Conservation (phyloP, 2,797 vertebrate species). For the Acipenser transmontanus region DNA sequence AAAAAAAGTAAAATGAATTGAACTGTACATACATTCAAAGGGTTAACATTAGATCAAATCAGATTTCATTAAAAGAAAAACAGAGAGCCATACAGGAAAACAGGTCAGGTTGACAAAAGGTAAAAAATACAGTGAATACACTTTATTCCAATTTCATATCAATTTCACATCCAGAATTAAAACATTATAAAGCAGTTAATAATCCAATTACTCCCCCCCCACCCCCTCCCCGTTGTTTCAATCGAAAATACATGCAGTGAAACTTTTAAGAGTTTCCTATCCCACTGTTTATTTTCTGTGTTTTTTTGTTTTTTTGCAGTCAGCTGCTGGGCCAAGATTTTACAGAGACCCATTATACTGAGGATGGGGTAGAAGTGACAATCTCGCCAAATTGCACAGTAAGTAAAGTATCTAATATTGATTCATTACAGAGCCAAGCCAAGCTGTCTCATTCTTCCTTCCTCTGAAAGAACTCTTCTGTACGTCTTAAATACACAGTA, state of each 20-base stretch:
- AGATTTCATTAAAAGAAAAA: too few relatives aligned
- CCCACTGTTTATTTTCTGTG: neutral
- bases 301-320: slow-evolving; percentile 33
- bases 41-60: too few relatives aligned
- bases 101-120: too few relatives aligned
- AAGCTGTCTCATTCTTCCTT: neutral
- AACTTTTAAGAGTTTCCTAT: neutral
- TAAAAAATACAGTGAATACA: too few relatives aligned
- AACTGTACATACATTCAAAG: too few relatives aligned
- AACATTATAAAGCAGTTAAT: too few relatives aligned
- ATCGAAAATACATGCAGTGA: neutral
- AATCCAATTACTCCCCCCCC: too few relatives aligned
- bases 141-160: too few relatives aligned
- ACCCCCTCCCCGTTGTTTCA: too few relatives aligned
- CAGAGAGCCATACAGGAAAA: too few relatives aligned
- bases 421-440: neutral
- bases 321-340: slow-evolving; percentile 59
- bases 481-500: neutral
- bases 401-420: slow-evolving; percentile 25
- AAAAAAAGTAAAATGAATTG: too few relatives aligned
- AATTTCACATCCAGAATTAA: too few relatives aligned
- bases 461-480: neutral
- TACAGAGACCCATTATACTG: slow-evolving; percentile 58
- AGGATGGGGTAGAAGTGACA: slow-evolving; percentile 51
- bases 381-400: slow-evolving; percentile 49